Conservation (phyloP, 1,140 invertebrate genomes). For the Vollenhovia emeryi region DNA sequence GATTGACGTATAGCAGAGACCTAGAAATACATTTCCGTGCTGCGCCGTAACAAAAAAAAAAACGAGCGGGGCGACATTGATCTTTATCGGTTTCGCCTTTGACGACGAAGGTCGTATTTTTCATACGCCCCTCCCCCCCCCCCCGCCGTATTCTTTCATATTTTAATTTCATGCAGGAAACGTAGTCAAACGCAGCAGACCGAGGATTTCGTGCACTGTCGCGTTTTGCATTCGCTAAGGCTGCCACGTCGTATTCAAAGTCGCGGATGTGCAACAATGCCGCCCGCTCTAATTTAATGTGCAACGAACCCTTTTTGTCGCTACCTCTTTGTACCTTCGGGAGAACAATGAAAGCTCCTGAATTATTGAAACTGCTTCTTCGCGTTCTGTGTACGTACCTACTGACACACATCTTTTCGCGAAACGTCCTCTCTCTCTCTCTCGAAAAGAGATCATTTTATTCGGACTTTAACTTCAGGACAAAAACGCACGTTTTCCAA, state of each 20-base stretch:
- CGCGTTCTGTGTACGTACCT: not conserved
- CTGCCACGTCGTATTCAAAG: slow-evolving; percentile 39
- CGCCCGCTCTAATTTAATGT: slow-evolving; percentile 30
- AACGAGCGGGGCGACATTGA: not conserved
- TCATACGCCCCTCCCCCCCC: too few relatives aligned
- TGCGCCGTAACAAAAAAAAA: not conserved
- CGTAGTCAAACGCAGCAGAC: slow-evolving; percentile 61
- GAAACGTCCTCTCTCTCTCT: not conserved
- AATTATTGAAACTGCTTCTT: slow-evolving; percentile 23
- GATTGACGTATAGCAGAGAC: not conserved
- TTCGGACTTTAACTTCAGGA: not conserved
- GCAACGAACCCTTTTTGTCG: slow-evolving; percentile 46
- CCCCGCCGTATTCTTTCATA: slow-evolving; percentile 35
- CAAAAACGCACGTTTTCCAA: not conserved
- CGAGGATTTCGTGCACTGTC: slow-evolving; percentile 65
- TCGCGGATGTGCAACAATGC: slow-evolving; percentile 54
- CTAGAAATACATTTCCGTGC: not conserved
- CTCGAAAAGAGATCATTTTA: not conserved
- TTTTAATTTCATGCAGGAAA: slow-evolving; percentile 68
- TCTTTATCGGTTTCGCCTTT: slow-evolving; percentile 14
- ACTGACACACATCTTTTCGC: not conserved
- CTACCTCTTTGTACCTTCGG: slow-evolving; percentile 4
- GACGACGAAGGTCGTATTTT: slow-evolving; percentile 17
- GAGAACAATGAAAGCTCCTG: slow-evolving; percentile 12
- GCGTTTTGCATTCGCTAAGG: slow-evolving; percentile 43